These are phyloP conservation scores for Cepaea hortensis DNA, from an alignment of 2,888 invertebrate genomes.

Conservation along the genomic window DNA sequence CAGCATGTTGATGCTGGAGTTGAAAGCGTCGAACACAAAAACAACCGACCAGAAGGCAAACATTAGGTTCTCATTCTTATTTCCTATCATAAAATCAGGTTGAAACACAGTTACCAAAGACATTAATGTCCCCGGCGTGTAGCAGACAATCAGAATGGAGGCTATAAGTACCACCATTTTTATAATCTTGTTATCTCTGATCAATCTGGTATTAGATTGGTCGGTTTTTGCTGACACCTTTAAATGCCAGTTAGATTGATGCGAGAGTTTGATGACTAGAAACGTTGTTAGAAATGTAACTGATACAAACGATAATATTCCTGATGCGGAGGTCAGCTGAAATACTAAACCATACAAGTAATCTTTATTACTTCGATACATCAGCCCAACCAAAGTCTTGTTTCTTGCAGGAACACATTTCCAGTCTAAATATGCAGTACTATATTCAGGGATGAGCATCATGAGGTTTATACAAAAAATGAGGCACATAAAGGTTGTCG, in stretches of 20 bases:
- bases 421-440: neutral
- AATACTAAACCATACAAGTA: neutral
- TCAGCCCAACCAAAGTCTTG: neutral
- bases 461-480: neutral
- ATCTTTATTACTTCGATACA: neutral
- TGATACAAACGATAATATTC: neutral
- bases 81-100: neutral
- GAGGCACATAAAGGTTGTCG: neutral
- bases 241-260: neutral
- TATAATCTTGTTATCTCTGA: neutral
- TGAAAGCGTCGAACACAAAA: neutral
- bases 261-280: neutral
- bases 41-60: neutral
- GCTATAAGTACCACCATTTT: neutral
- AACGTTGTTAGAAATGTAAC: neutral
- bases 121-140: neutral
- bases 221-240: neutral
- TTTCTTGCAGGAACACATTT: neutral
- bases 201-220: neutral
- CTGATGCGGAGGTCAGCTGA: neutral
- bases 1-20: neutral
- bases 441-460: neutral
- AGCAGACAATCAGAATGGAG: neutral
- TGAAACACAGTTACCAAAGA: neutral
- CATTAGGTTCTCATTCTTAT: neutral